Evolutionary conservation across 2,797 vertebrate genomes (phyloP).

Genomic region (Acropternis orthonyx): DNA sequence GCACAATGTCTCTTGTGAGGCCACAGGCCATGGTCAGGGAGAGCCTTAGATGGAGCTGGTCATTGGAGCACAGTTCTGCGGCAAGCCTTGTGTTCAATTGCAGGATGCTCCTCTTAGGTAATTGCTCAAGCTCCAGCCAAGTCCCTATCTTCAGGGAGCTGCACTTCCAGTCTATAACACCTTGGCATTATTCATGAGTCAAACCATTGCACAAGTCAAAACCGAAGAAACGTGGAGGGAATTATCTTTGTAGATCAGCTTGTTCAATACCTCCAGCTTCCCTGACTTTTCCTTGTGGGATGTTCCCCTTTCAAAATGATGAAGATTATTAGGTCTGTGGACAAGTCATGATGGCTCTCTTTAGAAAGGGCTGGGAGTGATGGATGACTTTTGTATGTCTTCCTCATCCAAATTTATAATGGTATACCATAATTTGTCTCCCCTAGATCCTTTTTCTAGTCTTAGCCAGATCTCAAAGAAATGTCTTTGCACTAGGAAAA

Average conservation of each 20-base stretch:
- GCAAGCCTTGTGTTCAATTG: constrained; percentile 73
- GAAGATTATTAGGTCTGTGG: constrained; percentile 44
- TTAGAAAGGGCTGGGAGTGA: constrained; percentile 21
- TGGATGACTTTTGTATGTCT: constrained; percentile 3
- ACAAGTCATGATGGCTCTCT: constrained; percentile 11
- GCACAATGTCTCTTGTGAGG: background rate
- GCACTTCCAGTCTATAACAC: constrained; percentile 66
- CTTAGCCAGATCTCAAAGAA: background rate
- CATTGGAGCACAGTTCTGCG: constrained; percentile 22
- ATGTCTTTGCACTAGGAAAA: background rate
- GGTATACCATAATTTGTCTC: background rate
- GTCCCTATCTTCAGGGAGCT: constrained; percentile 62
- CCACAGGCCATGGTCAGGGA: constrained; percentile 38
- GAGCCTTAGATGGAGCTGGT: constrained; percentile 28
- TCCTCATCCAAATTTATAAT: constrained; percentile 6
- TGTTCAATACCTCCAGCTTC: constrained; percentile 48
- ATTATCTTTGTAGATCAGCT: constrained; percentile 66
- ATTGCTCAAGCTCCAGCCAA: constrained; percentile 70
- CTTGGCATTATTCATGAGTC: constrained; percentile 72
- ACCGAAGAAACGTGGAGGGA: constrained; percentile 65
- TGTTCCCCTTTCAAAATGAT: constrained; percentile 45
- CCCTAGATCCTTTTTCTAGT: constrained; percentile 1
- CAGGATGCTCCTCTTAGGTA: constrained; percentile 73
- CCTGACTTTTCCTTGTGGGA: background rate
- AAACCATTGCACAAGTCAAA: constrained; percentile 64